Base-by-base conservation (phyloP, 2,797 vertebrate genomes). In the Rhabdophis nuchalis region DNA sequence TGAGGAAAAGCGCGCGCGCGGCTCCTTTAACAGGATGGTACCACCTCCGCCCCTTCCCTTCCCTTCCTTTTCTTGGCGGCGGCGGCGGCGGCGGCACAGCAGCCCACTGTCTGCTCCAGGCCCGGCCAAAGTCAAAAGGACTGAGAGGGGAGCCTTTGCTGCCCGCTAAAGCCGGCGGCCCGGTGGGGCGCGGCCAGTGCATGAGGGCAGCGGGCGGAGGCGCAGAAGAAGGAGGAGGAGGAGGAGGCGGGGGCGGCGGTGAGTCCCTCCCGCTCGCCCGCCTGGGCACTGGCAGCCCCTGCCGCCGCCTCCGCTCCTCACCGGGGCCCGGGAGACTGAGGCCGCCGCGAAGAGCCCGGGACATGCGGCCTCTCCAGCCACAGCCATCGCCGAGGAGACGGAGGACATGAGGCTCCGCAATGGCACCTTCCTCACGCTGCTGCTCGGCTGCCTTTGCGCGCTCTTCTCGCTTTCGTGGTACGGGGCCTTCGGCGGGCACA, bases 371-470 rank as follows among this genome's bases (percentile, higher is more conserved):
- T 96, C 96, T 95, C 96, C 97, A 97, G 96, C 97, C 98, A 95
- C 95, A 94, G 96, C 95, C 95, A 94, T 93, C 94, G 93, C 96
- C 95, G 95, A 92, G 92, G 98, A 97, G 96, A 96, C 96, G 96
- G 98, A 96, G 98, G 98, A 99, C 98, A 99, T 99, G 99, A 99
- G 99, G 99, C 98, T 99, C 98, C 98, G 99, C 97, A 98, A 98
- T 98, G 98, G 98, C 98, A 98, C 99, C 98, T 98, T 99, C 98
- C 97, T 99, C 98, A 99, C 99, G 98, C 98, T 98, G 97, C 98
- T 98, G 97, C 98, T 99, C 96, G 98, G 98, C 97, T 98, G 98
- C 96, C 97, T 99, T 94, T 99, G 98, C 98, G 98, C 98, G 95
- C 97, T 99, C 96, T 97, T 99, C 96, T 99, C 99, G 92, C 97